phyloP scores from a whole-genome alignment of 2,888 invertebrate species.

The Elmis aenea region DNA sequence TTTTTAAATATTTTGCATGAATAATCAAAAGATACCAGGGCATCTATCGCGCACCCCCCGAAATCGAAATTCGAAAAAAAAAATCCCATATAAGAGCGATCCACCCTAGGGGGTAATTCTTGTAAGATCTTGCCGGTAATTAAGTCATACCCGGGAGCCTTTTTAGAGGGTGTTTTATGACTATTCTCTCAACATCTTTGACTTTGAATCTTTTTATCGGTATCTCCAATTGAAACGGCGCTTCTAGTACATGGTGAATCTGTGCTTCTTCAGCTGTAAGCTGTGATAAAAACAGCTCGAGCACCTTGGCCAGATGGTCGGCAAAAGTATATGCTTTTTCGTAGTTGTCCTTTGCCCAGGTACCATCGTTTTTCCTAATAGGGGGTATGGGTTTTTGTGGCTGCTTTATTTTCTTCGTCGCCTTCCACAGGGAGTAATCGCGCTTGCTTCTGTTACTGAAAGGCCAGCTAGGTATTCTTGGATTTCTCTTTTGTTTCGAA shows the following conservation, averaged over 20 bases:
- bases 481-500: too few species aligned
- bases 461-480: constrained; percentile 5
- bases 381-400: constrained; percentile 1
- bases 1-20: too few species aligned
- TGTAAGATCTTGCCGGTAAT: constrained; percentile 3
- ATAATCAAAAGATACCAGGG: too few species aligned
- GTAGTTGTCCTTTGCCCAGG: constrained; percentile 5
- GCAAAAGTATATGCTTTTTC: too few species aligned
- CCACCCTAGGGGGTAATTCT: constrained; percentile 6
- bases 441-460: constrained; percentile 2
- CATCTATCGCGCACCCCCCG: too few species aligned
- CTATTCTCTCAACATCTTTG: not conserved
- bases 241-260: constrained; percentile 3
- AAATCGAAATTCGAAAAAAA: too few species aligned
- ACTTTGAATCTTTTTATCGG: constrained; percentile 2
- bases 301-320: constrained; percentile 3
- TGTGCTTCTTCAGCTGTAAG: constrained; percentile 1
- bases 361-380: constrained; percentile 1
- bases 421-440: constrained; percentile 4
- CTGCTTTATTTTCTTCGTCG: too few species aligned
- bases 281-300: constrained; percentile 4
- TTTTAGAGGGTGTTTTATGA: constrained; percentile 2
- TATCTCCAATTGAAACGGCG: constrained; percentile 3
- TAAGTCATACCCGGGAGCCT: constrained; percentile 4
- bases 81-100: too few species aligned